These are phyloP conservation scores for Agrilus planipennis DNA, from an alignment of 1,140 invertebrate genomes.

Conservation along the genomic window DNA sequence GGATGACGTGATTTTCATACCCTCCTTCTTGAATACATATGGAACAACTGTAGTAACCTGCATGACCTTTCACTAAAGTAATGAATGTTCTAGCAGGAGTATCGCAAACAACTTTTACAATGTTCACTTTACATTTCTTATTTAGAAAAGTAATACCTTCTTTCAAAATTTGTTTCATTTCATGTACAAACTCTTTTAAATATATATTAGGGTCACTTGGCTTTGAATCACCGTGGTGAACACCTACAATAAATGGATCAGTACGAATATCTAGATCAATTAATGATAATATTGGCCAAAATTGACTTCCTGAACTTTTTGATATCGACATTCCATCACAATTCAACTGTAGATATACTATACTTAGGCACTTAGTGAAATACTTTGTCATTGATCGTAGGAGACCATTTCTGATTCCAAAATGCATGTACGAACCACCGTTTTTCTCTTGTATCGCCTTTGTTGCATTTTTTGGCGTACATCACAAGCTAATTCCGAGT, in stretches of 20 bases:
- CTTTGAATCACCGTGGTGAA: conserved; percentile 2
- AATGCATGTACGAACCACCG: conserved; percentile 1
- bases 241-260: conserved; percentile 4
- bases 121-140: conserved; percentile 2
- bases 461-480: no score
- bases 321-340: background rate
- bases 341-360: background rate
- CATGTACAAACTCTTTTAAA: conserved; percentile 6
- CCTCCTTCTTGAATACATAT: conserved; percentile 11
- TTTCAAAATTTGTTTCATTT: conserved; percentile 3
- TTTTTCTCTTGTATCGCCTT: no score
- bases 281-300: background rate
- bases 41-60: conserved; percentile 12
- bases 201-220: conserved; percentile 5
- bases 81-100: conserved; percentile 16
- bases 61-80: conserved; percentile 10
- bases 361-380: background rate
- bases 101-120: conserved; percentile 14
- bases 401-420: background rate
- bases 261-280: conserved; percentile 1
- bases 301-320: conserved; percentile 2
- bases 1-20: conserved; percentile 8
- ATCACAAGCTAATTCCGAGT: no score
- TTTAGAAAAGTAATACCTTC: background rate
- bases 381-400: background rate